Evolutionary conservation across 1,140 invertebrate species (phyloP).

Genomic region (Pseudomyrmex gracilis): DNA sequence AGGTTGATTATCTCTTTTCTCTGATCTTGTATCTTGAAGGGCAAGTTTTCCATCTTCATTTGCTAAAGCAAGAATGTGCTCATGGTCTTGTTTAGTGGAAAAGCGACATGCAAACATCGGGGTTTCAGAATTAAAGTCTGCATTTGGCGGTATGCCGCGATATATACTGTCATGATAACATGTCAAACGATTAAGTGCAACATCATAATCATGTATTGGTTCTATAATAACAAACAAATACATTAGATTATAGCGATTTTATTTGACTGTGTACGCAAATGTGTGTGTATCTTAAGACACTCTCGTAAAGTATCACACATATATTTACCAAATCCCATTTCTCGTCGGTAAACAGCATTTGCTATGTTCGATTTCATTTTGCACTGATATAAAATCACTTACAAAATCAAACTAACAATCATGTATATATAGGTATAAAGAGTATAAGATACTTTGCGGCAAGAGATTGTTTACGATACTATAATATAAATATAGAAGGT

Average conservation of each 20-base stretch:
- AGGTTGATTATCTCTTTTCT: conserved; percentile 57
- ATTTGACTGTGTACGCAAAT: conserved; percentile 42
- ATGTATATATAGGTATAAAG: no score
- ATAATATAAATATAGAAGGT: background rate
- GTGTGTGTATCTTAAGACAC: conserved; percentile 1
- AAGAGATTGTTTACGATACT: conserved; percentile 45
- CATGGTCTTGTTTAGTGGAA: conserved; percentile 84
- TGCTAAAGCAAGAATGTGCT: conserved; percentile 91
- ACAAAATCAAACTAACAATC: conserved; percentile 35
- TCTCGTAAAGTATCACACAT: background rate
- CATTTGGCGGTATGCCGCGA: conserved; percentile 80
- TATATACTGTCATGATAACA: conserved; percentile 80
- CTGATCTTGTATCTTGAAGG: conserved; percentile 86
- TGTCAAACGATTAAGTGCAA: conserved; percentile 79
- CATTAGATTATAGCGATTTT: background rate
- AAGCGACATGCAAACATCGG: conserved; percentile 85
- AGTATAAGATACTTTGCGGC: no score
- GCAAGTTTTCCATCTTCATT: conserved; percentile 93
- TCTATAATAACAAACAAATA: conserved; percentile 67
- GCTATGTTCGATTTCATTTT: conserved; percentile 78
- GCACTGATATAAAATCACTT: conserved; percentile 62
- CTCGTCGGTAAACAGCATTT: conserved; percentile 74
- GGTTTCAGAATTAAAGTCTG: conserved; percentile 74
- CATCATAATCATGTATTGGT: conserved; percentile 77
- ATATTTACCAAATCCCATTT: conserved; percentile 79